Evolutionary conservation across 2,113 vertebrate genomes (phyloP).

Genomic region (Salvelinus fontinalis): DNA sequence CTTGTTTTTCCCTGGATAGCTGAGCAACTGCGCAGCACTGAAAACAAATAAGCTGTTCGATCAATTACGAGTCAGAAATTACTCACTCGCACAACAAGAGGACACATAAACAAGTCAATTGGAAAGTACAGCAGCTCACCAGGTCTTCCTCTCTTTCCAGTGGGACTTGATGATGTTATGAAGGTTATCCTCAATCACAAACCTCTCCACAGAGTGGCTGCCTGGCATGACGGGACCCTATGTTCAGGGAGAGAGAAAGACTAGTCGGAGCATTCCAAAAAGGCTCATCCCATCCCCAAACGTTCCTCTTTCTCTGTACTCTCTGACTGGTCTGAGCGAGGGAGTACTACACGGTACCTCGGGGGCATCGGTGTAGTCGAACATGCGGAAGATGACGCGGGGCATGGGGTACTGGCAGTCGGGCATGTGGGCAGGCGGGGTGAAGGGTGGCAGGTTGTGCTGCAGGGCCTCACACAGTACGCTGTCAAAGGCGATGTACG

Average conservation of each 20-base stretch:
- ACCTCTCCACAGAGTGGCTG: slow-evolving; percentile 95
- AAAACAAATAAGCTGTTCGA: neutral
- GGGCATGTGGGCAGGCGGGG: slow-evolving; percentile 89
- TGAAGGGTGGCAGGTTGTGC: slow-evolving; percentile 97
- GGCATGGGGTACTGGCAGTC: slow-evolving; percentile 91
- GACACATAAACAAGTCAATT: neutral
- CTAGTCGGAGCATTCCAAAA: too few relatives aligned
- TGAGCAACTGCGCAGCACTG: slow-evolving; percentile 94
- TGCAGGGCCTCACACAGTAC: slow-evolving; percentile 96
- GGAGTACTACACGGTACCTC: slow-evolving; percentile 73
- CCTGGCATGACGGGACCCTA: slow-evolving; percentile 98
- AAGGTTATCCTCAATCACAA: slow-evolving; percentile 97
- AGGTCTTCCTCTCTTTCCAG: slow-evolving; percentile 95
- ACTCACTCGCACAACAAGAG: neutral
- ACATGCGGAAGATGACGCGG: slow-evolving; percentile 92
- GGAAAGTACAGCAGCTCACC: slow-evolving; percentile 69
- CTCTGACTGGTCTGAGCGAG: neutral
- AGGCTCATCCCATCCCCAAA: neutral
- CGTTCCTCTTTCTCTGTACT: neutral
- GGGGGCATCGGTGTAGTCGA: slow-evolving; percentile 97
- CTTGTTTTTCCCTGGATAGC: slow-evolving; percentile 97
- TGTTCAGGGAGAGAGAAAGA: neutral
- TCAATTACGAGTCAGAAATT: neutral
- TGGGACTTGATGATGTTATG: slow-evolving; percentile 96
- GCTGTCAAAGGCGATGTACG: slow-evolving; percentile 97